Conservation (phyloP, 2,797 vertebrate species). For the Balearica regulorum region DNA sequence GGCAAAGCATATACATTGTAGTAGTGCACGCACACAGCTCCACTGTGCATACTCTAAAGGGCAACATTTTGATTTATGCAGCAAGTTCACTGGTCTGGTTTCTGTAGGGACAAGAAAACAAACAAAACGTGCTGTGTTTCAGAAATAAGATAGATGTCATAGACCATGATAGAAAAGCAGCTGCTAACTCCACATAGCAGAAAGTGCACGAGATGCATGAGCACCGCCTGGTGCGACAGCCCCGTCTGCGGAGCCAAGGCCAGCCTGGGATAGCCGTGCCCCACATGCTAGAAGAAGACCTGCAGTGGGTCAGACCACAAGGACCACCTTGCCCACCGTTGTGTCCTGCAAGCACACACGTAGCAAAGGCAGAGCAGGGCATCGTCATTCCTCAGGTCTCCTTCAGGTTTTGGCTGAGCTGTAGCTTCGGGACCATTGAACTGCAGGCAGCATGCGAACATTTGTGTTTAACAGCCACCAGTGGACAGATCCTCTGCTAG, state of each 20-base stretch:
- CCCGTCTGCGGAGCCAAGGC: rapidly evolving
- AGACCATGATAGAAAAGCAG: neutral
- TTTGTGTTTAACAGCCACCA: neutral
- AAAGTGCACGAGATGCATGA: neutral
- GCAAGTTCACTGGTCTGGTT: neutral
- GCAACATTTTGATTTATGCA: neutral
- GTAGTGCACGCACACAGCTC: neutral
- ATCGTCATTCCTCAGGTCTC: neutral
- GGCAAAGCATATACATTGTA: neutral
- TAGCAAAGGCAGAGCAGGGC: neutral
- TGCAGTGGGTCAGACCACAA: neutral
- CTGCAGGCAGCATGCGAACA: neutral
- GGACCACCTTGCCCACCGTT: neutral
- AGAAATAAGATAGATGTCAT: neutral
- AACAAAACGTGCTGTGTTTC: neutral
- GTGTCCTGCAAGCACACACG: neutral
- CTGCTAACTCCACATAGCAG: neutral
- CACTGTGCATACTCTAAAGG: neutral
- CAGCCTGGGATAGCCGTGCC: neutral
- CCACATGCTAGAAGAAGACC: neutral
- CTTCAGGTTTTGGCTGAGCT: neutral
- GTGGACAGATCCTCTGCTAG: neutral
- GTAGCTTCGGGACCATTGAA: neutral
- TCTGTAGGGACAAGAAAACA: neutral
- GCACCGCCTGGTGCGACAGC: neutral